Conservation (phyloP, 37 sponge, comb jelly and placozoan genomes). For the Beroe forskalii region DNA sequence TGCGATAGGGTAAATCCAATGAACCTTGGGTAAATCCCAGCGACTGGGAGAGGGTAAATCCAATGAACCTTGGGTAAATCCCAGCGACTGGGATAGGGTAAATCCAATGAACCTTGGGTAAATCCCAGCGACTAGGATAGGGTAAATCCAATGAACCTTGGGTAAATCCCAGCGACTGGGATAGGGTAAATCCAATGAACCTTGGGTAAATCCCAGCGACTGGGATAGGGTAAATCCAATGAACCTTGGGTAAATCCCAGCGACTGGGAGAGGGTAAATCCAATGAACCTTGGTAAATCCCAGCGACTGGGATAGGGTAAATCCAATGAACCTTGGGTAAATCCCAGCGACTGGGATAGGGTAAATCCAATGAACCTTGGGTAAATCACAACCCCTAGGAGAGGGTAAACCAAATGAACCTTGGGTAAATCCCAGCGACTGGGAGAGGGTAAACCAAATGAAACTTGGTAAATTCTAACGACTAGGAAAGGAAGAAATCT, state of each 20-base stretch:
- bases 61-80: no score
- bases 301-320: background rate
- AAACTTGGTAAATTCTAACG: background rate
- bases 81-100: no score
- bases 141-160: background rate
- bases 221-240: background rate
- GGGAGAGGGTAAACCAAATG: background rate
- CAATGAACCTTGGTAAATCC: background rate
- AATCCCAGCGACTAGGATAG: slow-evolving; percentile 78
- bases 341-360: background rate
- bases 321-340: background rate
- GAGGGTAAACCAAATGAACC: background rate
- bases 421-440: background rate
- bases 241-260: slow-evolving; percentile 74
- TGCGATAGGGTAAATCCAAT: no score
- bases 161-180: slow-evolving; percentile 80
- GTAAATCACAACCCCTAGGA: background rate
- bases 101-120: no score
- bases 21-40: no score
- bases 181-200: background rate
- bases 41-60: no score
- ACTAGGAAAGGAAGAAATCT: background rate
- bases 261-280: slow-evolving; percentile 61
- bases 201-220: slow-evolving; percentile 80
- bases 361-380: background rate